These are phyloP conservation scores for Leptosomus discolor DNA, from an alignment of 2,113 vertebrate genomes.

Conservation along the genomic window DNA sequence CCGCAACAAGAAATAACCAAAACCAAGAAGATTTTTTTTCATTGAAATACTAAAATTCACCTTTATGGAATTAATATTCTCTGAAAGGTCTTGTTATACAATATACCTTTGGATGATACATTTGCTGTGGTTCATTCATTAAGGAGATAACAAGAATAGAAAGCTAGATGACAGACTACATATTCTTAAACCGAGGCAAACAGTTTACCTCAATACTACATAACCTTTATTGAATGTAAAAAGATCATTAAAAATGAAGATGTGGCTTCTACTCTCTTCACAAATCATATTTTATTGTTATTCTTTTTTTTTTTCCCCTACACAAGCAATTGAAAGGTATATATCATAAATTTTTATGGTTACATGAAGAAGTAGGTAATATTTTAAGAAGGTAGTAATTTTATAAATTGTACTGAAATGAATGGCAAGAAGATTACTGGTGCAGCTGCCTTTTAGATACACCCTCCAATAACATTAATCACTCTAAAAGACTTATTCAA, in stretches of 20 bases:
- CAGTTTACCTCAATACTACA: background rate
- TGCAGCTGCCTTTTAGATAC: background rate
- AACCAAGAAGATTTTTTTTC: background rate
- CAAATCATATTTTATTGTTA: constrained; percentile 38
- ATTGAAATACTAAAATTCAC: background rate
- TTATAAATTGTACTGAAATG: constrained; percentile 34
- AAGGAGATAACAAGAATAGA: background rate
- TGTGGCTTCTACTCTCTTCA: background rate
- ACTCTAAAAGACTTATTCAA: background rate
- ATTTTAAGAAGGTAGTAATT: constrained; percentile 43
- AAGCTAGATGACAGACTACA: background rate
- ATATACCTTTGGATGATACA: background rate
- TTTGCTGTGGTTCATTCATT: constrained; percentile 4
- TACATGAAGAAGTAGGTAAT: constrained; percentile 37
- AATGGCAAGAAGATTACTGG: constrained; percentile 33
- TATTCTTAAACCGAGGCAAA: background rate
- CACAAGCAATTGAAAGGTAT: constrained; percentile 19
- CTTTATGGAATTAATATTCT: background rate
- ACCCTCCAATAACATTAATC: background rate
- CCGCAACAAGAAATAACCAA: no score
- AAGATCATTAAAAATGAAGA: constrained; percentile 45
- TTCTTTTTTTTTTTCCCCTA: background rate
- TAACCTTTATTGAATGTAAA: constrained; percentile 6
- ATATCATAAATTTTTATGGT: constrained; percentile 66
- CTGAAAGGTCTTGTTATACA: background rate